These are phyloP conservation scores for Diabrotica balteata DNA, from an alignment of 2,888 invertebrate genomes.

Conservation along the genomic window DNA sequence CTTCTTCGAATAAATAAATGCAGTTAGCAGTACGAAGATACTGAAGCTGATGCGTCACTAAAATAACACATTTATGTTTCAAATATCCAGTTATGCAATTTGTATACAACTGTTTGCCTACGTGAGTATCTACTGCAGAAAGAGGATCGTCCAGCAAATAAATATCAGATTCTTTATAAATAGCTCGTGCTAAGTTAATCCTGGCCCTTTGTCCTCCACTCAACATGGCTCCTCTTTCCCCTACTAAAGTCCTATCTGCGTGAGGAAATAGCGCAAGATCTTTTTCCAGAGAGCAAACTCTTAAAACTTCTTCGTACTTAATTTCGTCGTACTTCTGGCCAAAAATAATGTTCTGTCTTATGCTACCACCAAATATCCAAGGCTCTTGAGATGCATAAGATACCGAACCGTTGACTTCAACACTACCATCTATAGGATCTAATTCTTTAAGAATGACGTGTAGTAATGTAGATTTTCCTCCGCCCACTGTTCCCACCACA, in stretches of 20 bases:
- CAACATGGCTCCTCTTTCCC: slow-evolving; percentile 60
- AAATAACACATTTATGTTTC: slow-evolving; percentile 70
- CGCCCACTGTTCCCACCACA: slow-evolving; percentile 69
- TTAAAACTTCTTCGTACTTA: slow-evolving; percentile 70
- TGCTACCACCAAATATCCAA: slow-evolving; percentile 81
- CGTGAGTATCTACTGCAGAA: slow-evolving; percentile 88
- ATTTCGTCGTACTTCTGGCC: slow-evolving; percentile 75
- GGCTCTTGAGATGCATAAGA: slow-evolving; percentile 77
- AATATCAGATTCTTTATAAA: slow-evolving; percentile 83
- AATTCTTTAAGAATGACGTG: slow-evolving; percentile 73
- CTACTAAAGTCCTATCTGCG: slow-evolving; percentile 82
- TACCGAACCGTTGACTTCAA: slow-evolving; percentile 13
- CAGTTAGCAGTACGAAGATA: slow-evolving; percentile 66
- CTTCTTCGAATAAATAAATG: slow-evolving; percentile 66
- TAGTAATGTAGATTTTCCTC: slow-evolving; percentile 66
- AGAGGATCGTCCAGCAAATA: slow-evolving; percentile 89
- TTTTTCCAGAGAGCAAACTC: slow-evolving; percentile 72
- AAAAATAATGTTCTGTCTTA: slow-evolving; percentile 92
- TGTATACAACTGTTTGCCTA: slow-evolving; percentile 85
- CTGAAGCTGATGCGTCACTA: slow-evolving; percentile 78
- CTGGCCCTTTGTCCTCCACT: slow-evolving; percentile 86
- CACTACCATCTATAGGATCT: slow-evolving; percentile 67
- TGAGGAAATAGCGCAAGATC: slow-evolving; percentile 77
- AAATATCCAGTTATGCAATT: slow-evolving; percentile 73
- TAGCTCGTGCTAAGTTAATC: slow-evolving; percentile 83